A percentile compares a stretch with the other conserved stretches of the same genome.
These are phyloP conservation scores for Camptogramma bilineatum DNA, from an alignment of 2,888 invertebrate genomes.

Conservation along the genomic window DNA sequence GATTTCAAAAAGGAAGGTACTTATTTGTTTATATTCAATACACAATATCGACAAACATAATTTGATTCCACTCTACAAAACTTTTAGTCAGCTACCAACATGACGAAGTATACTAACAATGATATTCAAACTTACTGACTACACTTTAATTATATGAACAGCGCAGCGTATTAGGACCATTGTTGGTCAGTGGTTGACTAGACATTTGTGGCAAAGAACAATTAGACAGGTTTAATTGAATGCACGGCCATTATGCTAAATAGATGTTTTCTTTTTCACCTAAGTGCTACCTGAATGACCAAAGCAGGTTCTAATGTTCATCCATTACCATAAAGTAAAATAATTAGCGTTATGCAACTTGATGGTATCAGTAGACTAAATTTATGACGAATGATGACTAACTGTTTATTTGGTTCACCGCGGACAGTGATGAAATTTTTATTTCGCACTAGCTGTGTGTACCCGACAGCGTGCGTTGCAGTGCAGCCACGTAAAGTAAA, in stretches of 20 bases:
- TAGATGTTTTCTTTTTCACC: slow-evolving; percentile 27
- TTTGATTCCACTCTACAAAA: not conserved
- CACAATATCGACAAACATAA: not conserved
- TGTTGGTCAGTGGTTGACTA: slow-evolving; percentile 15
- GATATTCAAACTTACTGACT: too few species aligned
- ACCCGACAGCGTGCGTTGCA: too few species aligned
- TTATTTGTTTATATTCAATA: not conserved
- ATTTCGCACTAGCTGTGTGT: not conserved
- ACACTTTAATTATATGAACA: not conserved
- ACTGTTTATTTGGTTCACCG: slow-evolving; percentile 28
- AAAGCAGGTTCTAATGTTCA: slow-evolving; percentile 23
- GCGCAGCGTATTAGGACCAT: not conserved
- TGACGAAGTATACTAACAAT: too few species aligned
- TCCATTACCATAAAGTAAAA: slow-evolving; percentile 21
- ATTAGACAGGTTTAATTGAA: slow-evolving; percentile 11
- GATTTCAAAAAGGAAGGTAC: too few species aligned
- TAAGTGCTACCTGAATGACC: slow-evolving; percentile 26
- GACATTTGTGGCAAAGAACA: slow-evolving; percentile 20
- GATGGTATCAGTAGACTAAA: slow-evolving; percentile 17
- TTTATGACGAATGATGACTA: slow-evolving; percentile 17
- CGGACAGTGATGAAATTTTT: slow-evolving; percentile 8
- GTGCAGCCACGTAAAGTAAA: too few species aligned
- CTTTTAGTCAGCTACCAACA: not conserved
- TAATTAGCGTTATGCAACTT: slow-evolving; percentile 27
- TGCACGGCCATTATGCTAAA: slow-evolving; percentile 16